Evolutionary conservation across 2,888 invertebrate genomes (phyloP).

Genomic region (Rhagium mordax): DNA sequence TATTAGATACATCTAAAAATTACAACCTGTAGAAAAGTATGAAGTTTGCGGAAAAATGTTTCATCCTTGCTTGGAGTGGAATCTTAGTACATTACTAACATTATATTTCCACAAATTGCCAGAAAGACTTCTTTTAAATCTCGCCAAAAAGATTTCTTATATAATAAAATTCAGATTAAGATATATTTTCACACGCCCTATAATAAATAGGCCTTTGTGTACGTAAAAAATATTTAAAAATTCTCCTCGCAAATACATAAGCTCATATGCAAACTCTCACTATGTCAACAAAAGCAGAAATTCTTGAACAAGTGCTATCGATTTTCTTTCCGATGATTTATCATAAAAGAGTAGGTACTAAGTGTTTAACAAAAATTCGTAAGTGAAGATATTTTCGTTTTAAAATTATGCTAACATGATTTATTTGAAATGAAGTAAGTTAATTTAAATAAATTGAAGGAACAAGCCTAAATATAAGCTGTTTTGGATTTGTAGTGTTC

Average conservation of each 20-base stretch:
- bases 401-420: background rate
- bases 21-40: slow-evolving; percentile 17
- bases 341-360: background rate
- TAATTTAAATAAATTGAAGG: background rate
- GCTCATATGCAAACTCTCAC: slow-evolving; percentile 1
- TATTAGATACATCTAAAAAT: background rate
- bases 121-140: background rate
- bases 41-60: background rate
- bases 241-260: background rate
- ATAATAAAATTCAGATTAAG: background rate
- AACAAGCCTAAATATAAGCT: background rate
- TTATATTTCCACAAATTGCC: background rate
- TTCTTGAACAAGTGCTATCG: background rate
- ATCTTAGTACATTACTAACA: too few relatives aligned
- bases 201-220: slow-evolving; percentile 9
- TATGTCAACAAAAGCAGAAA: background rate
- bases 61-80: too few relatives aligned
- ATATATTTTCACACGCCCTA: background rate
- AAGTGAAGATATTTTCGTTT: background rate
- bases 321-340: background rate
- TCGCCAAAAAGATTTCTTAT: background rate
- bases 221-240: background rate
- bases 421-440: background rate
- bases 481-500: slow-evolving; percentile 1
- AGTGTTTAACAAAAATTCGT: background rate